Percentiles rank a stretch among this genome's conserved stretches.
Evolutionary conservation across 2,113 vertebrate genomes (phyloP).

Genomic region (Myrmecobius fasciatus): DNA sequence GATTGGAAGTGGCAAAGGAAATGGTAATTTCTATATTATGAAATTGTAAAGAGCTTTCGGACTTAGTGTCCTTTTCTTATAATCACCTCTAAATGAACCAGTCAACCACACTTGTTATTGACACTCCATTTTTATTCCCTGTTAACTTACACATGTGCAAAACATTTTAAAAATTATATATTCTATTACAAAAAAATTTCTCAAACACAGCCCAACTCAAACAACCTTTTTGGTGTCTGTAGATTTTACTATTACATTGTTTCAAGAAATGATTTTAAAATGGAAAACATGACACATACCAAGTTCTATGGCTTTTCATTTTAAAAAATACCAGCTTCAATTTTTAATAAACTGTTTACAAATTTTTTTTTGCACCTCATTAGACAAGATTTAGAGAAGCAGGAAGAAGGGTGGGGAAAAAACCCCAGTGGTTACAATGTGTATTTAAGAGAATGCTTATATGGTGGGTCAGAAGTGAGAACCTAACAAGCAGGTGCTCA

Average conservation of each 20-base stretch:
- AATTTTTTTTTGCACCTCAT: slow-evolving; percentile 65
- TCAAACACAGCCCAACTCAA: neutral
- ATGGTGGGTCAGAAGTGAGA: slow-evolving; percentile 56
- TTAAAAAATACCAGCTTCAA: slow-evolving; percentile 52
- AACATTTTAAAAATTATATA: slow-evolving; percentile 58
- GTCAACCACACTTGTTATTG: slow-evolving; percentile 52
- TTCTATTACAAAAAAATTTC: slow-evolving; percentile 57
- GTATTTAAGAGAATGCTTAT: slow-evolving; percentile 55
- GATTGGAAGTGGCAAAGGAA: slow-evolving; percentile 60
- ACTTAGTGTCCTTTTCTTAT: slow-evolving; percentile 36
- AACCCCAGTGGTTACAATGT: slow-evolving; percentile 72
- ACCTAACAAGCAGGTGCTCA: slow-evolving; percentile 63
- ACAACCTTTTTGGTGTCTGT: slow-evolving; percentile 43
- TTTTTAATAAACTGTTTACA: slow-evolving; percentile 64
- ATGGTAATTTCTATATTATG: neutral
- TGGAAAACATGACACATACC: slow-evolving; percentile 62
- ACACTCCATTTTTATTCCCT: neutral
- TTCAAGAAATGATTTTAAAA: slow-evolving; percentile 73
- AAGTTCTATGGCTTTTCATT: slow-evolving; percentile 81
- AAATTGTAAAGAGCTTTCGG: neutral
- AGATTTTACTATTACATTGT: slow-evolving; percentile 60
- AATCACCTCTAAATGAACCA: slow-evolving; percentile 4
- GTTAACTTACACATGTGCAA: slow-evolving; percentile 73
- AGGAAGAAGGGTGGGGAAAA: slow-evolving; percentile 72
- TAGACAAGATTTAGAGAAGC: slow-evolving; percentile 61